Percentiles rank a stretch among this genome's conserved stretches.
These are phyloP conservation scores for Lagenorhynchus albirostris DNA, from an alignment of 2,113 vertebrate species.

Conservation along the genomic window DNA sequence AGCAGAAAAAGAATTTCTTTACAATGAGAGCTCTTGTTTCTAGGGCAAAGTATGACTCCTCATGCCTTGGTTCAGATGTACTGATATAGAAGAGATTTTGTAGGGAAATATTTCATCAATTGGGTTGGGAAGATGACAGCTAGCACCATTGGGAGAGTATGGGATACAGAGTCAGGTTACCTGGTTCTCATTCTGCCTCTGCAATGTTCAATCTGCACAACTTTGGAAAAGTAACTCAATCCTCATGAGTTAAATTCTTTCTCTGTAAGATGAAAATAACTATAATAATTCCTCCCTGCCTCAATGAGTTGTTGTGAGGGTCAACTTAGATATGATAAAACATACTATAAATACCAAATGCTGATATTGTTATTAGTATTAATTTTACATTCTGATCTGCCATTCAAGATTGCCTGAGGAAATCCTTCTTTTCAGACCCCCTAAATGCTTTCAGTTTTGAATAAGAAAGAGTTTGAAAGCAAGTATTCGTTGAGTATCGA, in stretches of 20 bases:
- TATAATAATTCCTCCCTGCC: not conserved
- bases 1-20: not conserved
- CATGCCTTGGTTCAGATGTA: not conserved
- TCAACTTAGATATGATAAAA: not conserved
- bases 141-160: too few relatives aligned
- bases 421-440: not conserved
- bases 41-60: not conserved
- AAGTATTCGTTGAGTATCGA: not conserved
- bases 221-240: not conserved
- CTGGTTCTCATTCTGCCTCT: too few relatives aligned
- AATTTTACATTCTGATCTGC: not conserved
- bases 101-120: not conserved
- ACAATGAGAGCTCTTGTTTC: not conserved
- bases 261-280: not conserved
- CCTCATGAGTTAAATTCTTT: not conserved
- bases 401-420: not conserved
- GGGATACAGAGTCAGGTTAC: rapidly evolving
- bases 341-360: too few relatives aligned
- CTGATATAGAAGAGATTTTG: not conserved
- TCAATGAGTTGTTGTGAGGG: not conserved
- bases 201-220: not conserved
- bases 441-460: not conserved
- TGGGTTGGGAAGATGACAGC: not conserved
- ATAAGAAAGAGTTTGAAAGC: not conserved
- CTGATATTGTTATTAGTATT: not conserved